These are phyloP conservation scores for Leptopilina clavipes DNA, from an alignment of 1,140 invertebrate genomes.

Conservation along the genomic window DNA sequence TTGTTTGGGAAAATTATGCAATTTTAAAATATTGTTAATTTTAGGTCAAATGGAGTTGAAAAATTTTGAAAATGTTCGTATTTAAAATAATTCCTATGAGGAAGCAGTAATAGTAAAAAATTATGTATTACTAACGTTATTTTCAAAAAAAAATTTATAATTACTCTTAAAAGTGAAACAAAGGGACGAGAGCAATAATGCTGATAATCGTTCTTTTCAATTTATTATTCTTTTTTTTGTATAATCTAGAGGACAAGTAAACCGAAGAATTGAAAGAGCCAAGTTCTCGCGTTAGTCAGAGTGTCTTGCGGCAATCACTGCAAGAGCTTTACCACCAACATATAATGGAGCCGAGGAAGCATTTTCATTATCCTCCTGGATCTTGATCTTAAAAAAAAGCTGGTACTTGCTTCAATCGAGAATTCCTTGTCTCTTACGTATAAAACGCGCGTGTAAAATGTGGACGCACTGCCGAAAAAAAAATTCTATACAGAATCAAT, in stretches of 20 bases:
- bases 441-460: neutral
- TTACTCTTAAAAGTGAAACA: neutral
- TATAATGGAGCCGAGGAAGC: conserved; percentile 13
- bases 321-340: conserved; percentile 14
- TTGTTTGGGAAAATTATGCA: no score
- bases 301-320: conserved; percentile 14
- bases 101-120: no score
- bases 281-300: conserved; percentile 22
- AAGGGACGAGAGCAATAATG: conserved; percentile 7
- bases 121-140: neutral
- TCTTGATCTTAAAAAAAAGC: neutral
- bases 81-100: no score
- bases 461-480: no score
- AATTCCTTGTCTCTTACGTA: neutral
- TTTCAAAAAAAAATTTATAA: neutral
- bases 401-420: neutral
- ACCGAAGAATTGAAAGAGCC: conserved; percentile 11
- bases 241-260: neutral
- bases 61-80: no score
- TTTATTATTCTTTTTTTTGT: neutral
- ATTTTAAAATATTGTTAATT: no score
- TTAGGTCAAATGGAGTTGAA: no score
- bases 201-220: conserved; percentile 1
- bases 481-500: no score
- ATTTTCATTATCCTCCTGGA: conserved; percentile 13